These are phyloP conservation scores for Antheraea pernyi DNA, from an alignment of 1,140 invertebrate genomes.

Conservation along the genomic window DNA sequence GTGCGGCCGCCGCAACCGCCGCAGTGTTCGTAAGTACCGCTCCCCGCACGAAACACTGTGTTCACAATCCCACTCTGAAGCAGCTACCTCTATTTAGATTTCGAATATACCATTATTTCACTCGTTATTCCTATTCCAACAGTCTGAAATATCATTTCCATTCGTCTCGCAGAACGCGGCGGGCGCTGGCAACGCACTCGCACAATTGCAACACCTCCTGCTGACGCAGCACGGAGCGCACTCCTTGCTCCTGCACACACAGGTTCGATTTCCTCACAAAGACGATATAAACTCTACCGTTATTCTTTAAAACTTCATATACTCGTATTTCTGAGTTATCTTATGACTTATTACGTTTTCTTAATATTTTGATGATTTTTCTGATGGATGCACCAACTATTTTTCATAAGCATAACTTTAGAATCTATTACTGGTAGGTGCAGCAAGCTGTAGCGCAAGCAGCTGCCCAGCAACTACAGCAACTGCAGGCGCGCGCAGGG, in stretches of 20 bases:
- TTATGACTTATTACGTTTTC: too few relatives aligned
- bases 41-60: neutral
- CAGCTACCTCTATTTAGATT: neutral
- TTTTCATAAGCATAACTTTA: neutral
- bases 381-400: too few relatives aligned
- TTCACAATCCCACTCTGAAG: neutral
- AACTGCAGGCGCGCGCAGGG: slow-evolving; percentile 86
- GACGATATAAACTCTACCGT: too few relatives aligned
- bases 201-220: slow-evolving; percentile 68
- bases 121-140: neutral
- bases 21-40: slow-evolving; percentile 49
- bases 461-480: slow-evolving; percentile 89
- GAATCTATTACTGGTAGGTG: slow-evolving; percentile 43
- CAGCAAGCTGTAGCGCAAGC: slow-evolving; percentile 89
- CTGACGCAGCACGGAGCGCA: slow-evolving; percentile 68
- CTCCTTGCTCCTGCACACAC: slow-evolving; percentile 65
- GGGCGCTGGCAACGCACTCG: slow-evolving; percentile 60
- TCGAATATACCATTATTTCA: neutral
- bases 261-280: slow-evolving; percentile 30
- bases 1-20: slow-evolving; percentile 47
- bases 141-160: neutral
- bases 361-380: too few relatives aligned
- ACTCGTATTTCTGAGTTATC: too few relatives aligned
- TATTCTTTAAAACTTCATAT: too few relatives aligned
- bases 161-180: slow-evolving; percentile 48